These are phyloP conservation scores for Arnoldichthys spilopterus DNA, from an alignment of 2,797 vertebrate species.

Conservation along the genomic window DNA sequence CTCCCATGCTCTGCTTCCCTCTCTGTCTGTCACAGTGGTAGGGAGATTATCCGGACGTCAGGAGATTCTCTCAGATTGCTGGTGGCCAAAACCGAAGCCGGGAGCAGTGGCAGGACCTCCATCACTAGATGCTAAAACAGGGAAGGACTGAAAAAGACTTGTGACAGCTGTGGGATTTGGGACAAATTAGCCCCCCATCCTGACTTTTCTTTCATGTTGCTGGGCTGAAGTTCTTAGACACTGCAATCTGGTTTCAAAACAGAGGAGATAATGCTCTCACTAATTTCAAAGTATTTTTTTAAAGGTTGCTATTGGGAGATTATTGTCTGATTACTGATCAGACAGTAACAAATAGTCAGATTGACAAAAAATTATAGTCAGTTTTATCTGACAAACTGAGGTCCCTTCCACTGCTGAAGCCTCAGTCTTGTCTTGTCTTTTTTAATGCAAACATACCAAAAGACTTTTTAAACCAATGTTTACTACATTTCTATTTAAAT, in stretches of 20 bases:
- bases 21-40: constrained; percentile 66
- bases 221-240: background rate
- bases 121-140: constrained; percentile 60
- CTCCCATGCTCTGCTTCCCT: background rate
- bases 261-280: constrained; percentile 13
- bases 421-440: background rate
- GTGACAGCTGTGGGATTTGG: constrained; percentile 23
- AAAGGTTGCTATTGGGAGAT: background rate
- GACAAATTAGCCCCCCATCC: background rate
- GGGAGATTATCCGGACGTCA: constrained; percentile 77
- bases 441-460: constrained; percentile 3
- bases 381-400: background rate
- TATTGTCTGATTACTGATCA: background rate
- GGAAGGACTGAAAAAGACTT: constrained; percentile 1
- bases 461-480: constrained; percentile 28
- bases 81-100: constrained; percentile 74
- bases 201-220: constrained; percentile 1
- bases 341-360: background rate
- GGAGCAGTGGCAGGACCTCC: constrained; percentile 44
- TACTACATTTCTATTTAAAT: constrained; percentile 28
- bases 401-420: background rate
- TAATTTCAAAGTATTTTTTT: background rate
- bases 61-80: constrained; percentile 75
- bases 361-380: background rate
- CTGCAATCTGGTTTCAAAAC: background rate